Evolutionary conservation across 2,797 vertebrate genomes (phyloP).

Genomic region (Acropternis orthonyx): DNA sequence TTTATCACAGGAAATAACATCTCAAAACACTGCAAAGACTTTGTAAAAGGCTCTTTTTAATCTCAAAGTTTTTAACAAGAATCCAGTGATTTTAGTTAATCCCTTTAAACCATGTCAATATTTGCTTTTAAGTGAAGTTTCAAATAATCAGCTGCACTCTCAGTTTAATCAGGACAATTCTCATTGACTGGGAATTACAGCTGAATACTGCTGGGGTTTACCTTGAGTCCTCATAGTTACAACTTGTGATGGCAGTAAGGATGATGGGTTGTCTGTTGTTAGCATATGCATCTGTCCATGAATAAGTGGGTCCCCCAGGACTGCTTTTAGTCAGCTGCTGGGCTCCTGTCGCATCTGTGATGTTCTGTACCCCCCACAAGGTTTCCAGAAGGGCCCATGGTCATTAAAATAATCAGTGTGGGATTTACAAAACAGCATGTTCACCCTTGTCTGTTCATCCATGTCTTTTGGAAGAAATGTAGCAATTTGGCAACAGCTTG

Average conservation of each 20-base stretch:
- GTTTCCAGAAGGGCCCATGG: background rate
- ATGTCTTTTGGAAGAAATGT: background rate
- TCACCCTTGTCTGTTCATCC: background rate
- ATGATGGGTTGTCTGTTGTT: background rate
- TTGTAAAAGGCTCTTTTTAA: conserved; percentile 18
- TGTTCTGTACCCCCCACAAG: background rate
- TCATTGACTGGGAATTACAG: background rate
- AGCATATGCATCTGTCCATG: background rate
- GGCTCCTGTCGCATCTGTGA: background rate
- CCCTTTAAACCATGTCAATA: conserved; percentile 28
- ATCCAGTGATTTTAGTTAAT: conserved; percentile 29
- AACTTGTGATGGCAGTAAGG: background rate
- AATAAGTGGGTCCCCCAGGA: background rate
- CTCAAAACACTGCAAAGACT: background rate
- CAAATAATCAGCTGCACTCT: background rate
- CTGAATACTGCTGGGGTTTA: background rate
- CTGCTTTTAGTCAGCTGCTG: background rate
- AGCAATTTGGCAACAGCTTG: background rate
- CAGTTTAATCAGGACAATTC: background rate
- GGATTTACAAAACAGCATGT: background rate
- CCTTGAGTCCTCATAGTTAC: background rate
- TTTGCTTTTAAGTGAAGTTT: conserved; percentile 37
- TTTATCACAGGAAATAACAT: conserved; percentile 15
- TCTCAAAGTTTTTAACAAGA: conserved; percentile 22
- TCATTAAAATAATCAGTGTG: conserved; percentile 15